Percentiles rank a stretch among this genome's conserved stretches.
Conservation (phyloP, 2,888 invertebrate genomes). For the Caenorhabditis panamensis region DNA sequence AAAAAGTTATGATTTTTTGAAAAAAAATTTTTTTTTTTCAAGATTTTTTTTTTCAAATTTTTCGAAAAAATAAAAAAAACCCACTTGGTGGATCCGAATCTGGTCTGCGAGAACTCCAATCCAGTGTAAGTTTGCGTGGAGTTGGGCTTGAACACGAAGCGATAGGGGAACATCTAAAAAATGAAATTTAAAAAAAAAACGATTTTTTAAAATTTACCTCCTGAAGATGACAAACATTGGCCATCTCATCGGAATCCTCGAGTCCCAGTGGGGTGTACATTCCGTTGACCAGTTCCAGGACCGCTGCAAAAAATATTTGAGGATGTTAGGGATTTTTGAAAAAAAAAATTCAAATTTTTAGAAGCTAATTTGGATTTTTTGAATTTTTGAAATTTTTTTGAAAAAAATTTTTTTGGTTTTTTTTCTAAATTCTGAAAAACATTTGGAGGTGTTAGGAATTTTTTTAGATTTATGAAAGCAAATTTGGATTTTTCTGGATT, state of each 20-base stretch:
- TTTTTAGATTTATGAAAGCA: no score
- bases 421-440: no score
- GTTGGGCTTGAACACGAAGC: constrained; percentile 57
- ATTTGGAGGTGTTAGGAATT: no score
- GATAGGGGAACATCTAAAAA: constrained; percentile 32
- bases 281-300: constrained; percentile 39
- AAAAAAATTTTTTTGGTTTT: no score
- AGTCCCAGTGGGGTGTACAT: constrained; percentile 38
- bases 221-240: constrained; percentile 39
- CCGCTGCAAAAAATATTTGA: constrained; percentile 35
- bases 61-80: constrained; percentile 6
- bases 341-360: not conserved
- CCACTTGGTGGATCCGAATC: constrained; percentile 67
- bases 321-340: not conserved
- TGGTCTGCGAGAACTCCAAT: constrained; percentile 60
- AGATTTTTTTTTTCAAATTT: not conserved
- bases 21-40: not conserved
- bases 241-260: constrained; percentile 47
- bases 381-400: no score
- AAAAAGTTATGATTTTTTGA: not conserved
- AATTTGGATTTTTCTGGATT: no score
- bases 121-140: constrained; percentile 59
- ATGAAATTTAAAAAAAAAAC: not conserved
- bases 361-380: no score
- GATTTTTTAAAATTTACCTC: constrained; percentile 14